Evolutionary conservation across 2,797 vertebrate species (phyloP), one percentile per base, ranked within the genome.

Genomic region (Alexandromys oeconomus): DNA sequence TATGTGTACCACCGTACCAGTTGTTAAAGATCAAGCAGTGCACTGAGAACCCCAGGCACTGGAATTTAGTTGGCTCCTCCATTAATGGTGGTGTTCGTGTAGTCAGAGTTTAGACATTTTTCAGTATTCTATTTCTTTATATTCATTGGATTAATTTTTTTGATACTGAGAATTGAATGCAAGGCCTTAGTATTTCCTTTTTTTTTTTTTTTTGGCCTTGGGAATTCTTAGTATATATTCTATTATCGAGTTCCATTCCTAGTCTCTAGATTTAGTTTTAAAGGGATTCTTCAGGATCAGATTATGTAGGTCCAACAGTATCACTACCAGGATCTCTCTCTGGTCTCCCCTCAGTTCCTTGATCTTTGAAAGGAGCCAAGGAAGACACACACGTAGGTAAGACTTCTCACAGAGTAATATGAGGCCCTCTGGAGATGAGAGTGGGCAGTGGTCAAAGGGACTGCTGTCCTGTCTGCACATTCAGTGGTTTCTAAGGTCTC

Each of bases 251-350:
- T 29, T 54, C 37, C 19, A 77, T 8, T n/a, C 6, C 9, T 2
- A 77, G 46, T 17, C 27, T 85, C 51, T 87, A 88, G 29, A 48
- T 89, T 94, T 93, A 65, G 67, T 94, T 89, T 87, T 69, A 76
- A 87, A 93, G 79, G 31, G 81, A 84, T 71, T 6, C 34, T 6
- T 95, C 51, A 80, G 78, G 31, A 37, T 89, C 92, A 92, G 82
- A n/a, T 63, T 88, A 61, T 21, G 29, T 86, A 61, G 91, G 23
- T 67, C 14, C 6, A 94, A 37, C 12, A 78, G 6, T 29, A 23
- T 11, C 29, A 21, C n/a, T 63, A 46, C 31, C 4, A 34, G 37
- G 54, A 46, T 46, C 40, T 61, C 87, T 48, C 19, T 76, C 71
- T 76, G 71, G 29, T 29, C 54, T 76, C 27, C 37, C n/a, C 57